phyloP scores from a whole-genome alignment of 1,140 invertebrate genomes.

The Drosophila miranda region DNA sequence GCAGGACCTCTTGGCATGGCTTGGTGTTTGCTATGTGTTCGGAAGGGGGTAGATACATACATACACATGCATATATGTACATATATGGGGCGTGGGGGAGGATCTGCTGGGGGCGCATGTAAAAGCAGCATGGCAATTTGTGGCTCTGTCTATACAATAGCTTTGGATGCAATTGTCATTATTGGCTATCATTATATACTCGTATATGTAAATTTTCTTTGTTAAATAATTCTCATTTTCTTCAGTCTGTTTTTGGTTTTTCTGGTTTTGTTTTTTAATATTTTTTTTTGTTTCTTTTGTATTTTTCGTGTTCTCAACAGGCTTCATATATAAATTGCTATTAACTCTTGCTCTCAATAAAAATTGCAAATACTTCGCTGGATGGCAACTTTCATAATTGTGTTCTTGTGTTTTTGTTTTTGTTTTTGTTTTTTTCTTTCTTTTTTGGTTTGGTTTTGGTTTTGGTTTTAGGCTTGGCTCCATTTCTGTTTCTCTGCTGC shows the following conservation, averaged over 20 bases:
- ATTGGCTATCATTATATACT: conserved; percentile 39
- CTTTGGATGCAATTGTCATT: conserved; percentile 34
- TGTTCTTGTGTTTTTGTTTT: conserved; percentile 31
- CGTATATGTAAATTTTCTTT: conserved; percentile 61
- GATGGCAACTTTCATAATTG: conserved; percentile 79
- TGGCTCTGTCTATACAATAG: conserved; percentile 31
- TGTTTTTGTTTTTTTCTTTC: conserved; percentile 23
- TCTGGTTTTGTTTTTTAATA: conserved; percentile 32
- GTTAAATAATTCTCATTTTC: conserved; percentile 58
- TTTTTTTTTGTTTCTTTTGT: conserved; percentile 16
- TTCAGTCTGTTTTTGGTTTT: conserved; percentile 70
- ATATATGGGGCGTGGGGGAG: conserved; percentile 8
- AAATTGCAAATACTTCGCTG: conserved; percentile 75
- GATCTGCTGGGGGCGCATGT: conserved; percentile 28
- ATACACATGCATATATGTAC: too few species aligned
- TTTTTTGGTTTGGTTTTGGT: conserved; percentile 13
- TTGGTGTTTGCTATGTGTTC: conserved; percentile 11
- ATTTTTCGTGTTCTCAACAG: conserved; percentile 35
- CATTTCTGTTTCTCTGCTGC: conserved; percentile 43
- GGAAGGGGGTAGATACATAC: conserved; percentile 1
- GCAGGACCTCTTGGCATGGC: conserved; percentile 6
- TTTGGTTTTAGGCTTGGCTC: conserved; percentile 42
- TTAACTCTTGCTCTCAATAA: conserved; percentile 60
- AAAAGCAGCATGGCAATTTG: conserved; percentile 58
- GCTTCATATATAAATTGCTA: conserved; percentile 46